phyloP scores from a whole-genome alignment of 2,888 invertebrate species.

The Drosophila austrosaltans region DNA sequence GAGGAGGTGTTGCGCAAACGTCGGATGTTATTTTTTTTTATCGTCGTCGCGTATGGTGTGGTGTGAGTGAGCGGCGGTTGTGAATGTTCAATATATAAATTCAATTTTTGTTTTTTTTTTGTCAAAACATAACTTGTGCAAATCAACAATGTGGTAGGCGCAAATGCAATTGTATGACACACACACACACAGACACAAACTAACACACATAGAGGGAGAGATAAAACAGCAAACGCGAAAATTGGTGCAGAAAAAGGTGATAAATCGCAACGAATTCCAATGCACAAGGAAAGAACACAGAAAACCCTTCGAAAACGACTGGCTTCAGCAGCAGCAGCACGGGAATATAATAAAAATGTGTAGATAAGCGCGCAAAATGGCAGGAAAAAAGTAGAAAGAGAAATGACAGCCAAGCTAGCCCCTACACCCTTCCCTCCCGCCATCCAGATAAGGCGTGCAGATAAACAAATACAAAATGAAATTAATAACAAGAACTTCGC shows the following conservation, averaged over 20 bases:
- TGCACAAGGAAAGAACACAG: slow-evolving; percentile 52
- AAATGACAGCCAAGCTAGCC: slow-evolving; percentile 48
- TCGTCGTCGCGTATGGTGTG: slow-evolving; percentile 5
- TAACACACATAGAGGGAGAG: neutral
- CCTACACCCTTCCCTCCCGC: neutral
- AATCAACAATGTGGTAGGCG: slow-evolving; percentile 17
- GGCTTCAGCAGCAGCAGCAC: slow-evolving; percentile 18
- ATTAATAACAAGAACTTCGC: slow-evolving; percentile 56
- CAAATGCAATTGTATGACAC: slow-evolving; percentile 14
- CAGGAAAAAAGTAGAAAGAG: slow-evolving; percentile 44
- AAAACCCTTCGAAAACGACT: slow-evolving; percentile 52
- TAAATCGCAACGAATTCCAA: slow-evolving; percentile 58
- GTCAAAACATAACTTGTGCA: slow-evolving; percentile 6
- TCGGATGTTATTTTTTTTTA: slow-evolving; percentile 10
- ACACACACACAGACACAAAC: slow-evolving; percentile 9
- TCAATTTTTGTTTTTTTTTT: slow-evolving; percentile 8
- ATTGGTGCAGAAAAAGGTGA: slow-evolving; percentile 20
- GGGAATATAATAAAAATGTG: slow-evolving; percentile 51
- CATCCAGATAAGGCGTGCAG: slow-evolving; percentile 62
- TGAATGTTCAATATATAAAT: slow-evolving; percentile 9
- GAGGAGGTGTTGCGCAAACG: slow-evolving; percentile 2
- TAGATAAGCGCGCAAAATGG: slow-evolving; percentile 74
- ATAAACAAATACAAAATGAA: slow-evolving; percentile 65
- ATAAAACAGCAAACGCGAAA: slow-evolving; percentile 4
- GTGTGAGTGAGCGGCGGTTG: slow-evolving; percentile 4